Evolutionary conservation across 2,797 vertebrate genomes (phyloP).

Genomic region (Lycodopsis pacificus): DNA sequence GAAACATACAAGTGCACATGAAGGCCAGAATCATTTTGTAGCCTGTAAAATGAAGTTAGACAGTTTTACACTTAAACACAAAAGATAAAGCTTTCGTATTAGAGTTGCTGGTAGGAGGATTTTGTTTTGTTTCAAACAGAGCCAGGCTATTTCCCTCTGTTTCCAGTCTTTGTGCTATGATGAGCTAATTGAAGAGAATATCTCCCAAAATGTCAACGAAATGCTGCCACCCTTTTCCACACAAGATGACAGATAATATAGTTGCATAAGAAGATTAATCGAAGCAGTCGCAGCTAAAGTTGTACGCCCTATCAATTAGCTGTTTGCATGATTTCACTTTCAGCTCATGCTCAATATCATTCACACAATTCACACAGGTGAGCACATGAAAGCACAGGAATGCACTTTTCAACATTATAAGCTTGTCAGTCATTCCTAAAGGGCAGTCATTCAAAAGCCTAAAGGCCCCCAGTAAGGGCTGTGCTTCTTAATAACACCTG

Average conservation of each 20-base stretch:
- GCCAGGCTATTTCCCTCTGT: neutral
- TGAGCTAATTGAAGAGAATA: conserved; percentile 4
- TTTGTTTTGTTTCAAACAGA: neutral
- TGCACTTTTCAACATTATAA: conserved; percentile 67
- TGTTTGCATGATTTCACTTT: conserved; percentile 61
- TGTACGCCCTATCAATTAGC: conserved; percentile 15
- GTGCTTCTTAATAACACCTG: conserved; percentile 82
- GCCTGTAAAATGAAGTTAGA: neutral
- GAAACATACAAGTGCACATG: too few species aligned
- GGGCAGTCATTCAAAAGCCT: conserved; percentile 70
- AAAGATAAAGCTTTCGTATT: neutral
- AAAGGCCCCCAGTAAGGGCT: conserved; percentile 66
- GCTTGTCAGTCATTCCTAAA: conserved; percentile 77
- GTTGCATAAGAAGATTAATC: conserved; percentile 21
- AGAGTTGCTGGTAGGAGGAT: neutral
- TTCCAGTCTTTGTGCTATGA: neutral
- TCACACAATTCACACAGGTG: conserved; percentile 68
- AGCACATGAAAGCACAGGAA: conserved; percentile 73
- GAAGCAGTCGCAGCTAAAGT: conserved; percentile 13
- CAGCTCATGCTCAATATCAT: conserved; percentile 37
- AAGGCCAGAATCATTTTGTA: neutral
- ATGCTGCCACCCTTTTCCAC: neutral
- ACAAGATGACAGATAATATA: neutral
- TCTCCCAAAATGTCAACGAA: neutral
- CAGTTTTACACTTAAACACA: neutral